phyloP scores from a whole-genome alignment of 2,797 vertebrate species.

The Allobates femoralis region DNA sequence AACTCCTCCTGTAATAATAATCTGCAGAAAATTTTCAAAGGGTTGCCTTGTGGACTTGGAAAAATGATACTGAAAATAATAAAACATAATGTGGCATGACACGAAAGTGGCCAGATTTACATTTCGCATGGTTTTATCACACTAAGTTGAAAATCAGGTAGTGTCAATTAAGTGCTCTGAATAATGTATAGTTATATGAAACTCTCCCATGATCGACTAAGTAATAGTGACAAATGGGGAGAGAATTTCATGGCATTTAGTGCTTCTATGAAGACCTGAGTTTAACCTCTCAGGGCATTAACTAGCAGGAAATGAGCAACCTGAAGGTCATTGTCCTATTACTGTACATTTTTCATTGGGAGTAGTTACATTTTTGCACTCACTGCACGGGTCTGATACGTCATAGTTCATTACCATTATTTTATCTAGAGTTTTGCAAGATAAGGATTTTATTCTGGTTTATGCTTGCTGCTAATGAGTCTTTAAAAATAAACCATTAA shows the following conservation, averaged over 20 bases:
- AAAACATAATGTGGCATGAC: conserved; percentile 64
- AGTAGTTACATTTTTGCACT: conserved; percentile 45
- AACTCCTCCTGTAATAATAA: conserved; percentile 60
- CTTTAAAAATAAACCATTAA: not conserved
- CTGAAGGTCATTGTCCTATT: conserved; percentile 54
- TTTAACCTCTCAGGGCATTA: conserved; percentile 63
- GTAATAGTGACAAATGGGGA: conserved; percentile 64
- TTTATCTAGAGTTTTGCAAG: not conserved
- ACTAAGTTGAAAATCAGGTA: conserved; percentile 61
- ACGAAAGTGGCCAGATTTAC: conserved; percentile 62
- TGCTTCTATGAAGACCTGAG: conserved; percentile 61
- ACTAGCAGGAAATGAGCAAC: conserved; percentile 61
- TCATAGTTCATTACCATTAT: conserved; percentile 10
- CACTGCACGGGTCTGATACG: conserved; percentile 21
- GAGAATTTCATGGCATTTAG: conserved; percentile 62
- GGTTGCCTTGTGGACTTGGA: conserved; percentile 55
- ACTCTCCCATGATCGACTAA: conserved; percentile 63
- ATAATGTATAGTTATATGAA: conserved; percentile 62
- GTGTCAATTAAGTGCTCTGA: conserved; percentile 61
- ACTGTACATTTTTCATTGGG: conserved; percentile 28
- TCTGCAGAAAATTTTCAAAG: conserved; percentile 62
- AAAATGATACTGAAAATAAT: conserved; percentile 63
- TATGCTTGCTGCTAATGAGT: not conserved
- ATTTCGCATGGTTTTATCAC: conserved; percentile 60
- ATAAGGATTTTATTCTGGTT: not conserved